These are phyloP conservation scores for Eucidaris tribuloides DNA, from an alignment of 35 echinoderm and acorn worm species.

Conservation along the genomic window DNA sequence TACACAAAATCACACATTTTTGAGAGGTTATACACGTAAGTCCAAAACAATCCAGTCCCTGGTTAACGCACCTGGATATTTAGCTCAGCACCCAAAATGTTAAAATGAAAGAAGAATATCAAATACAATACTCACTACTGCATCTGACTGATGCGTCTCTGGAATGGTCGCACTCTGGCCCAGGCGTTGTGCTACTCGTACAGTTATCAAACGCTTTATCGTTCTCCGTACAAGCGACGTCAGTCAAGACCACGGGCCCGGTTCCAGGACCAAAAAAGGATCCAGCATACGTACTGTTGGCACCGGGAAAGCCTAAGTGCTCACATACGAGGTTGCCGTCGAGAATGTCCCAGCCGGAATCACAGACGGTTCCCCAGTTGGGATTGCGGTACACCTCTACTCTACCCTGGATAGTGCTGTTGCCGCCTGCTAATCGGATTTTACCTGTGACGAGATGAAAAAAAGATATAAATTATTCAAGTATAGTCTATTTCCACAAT, in stretches of 20 bases:
- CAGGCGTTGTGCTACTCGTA: neutral
- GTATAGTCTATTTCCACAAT: too few relatives aligned
- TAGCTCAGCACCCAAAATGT: too few relatives aligned
- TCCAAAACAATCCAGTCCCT: too few relatives aligned
- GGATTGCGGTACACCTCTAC: slow-evolving; percentile 12
- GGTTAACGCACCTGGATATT: too few relatives aligned
- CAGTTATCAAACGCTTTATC: neutral
- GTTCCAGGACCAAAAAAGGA: neutral
- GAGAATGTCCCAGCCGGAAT: slow-evolving; percentile 14
- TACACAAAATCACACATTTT: too few relatives aligned
- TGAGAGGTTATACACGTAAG: too few relatives aligned
- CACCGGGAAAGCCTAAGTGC: slow-evolving; percentile 15
- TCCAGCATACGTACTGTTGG: neutral
- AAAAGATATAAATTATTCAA: neutral
- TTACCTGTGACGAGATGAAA: neutral
- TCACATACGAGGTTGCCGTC: slow-evolving; percentile 25
- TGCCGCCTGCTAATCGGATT: neutral
- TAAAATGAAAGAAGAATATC: too few relatives aligned
- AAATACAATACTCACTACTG: neutral
- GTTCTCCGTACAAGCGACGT: neutral
- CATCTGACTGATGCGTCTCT: neutral
- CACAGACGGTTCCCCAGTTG: slow-evolving; percentile 37
- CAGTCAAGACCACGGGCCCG: neutral
- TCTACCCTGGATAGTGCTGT: slow-evolving; percentile 6
- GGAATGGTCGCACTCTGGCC: neutral